Evolutionary conservation across 1,140 invertebrate genomes (phyloP), one percentile per base, ranked within the genome.

Genomic region (Drosophila sp.): DNA sequence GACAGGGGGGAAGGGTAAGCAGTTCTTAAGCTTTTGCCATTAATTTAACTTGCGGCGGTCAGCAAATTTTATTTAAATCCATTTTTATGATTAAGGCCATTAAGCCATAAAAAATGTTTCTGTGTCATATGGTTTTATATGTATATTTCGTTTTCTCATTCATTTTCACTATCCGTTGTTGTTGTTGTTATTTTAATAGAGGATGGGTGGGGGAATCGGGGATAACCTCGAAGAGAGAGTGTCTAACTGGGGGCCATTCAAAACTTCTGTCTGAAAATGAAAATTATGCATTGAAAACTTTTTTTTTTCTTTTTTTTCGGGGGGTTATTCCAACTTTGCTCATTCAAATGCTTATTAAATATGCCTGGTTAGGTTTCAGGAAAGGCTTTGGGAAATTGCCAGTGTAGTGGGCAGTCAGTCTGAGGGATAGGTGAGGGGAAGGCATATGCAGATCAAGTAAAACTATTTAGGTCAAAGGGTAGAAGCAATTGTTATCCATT

Each of bases 331-430:
- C 29, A 77, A 87, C 84, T 87, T 87, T 80, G 54, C 67, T 78
- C 84, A 87, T 87, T 87, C 84, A 74, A 80, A 89, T 78, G 84
- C 73, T 89, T 87, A 87, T 87, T 87, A 89, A 87, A 89, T 84
- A 72, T 80, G 70, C 58, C 63, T 40, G 65, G 41, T 55, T 66
- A 38, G 68, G 23, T 62, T 57, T 60, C 35, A 50, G 6, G 2
- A 47, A 61, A 54, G n/a, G 33, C 32, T 35, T 65, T 27, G 5
- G 29, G 23, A 30, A 17, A 29, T 7, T 41, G 23, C n/a, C 23
- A 32, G 30, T 23, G 29, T 50, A 25, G 44, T 50, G 44, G 44
- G 6, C 8, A 50, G 25, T 10, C 35, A 38, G 17, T 11, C 35
- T 8, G 10, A 11, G 38, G 4, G 1, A 3, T 7, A 6, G 10